These are phyloP conservation scores for Watsonalla binaria DNA, from an alignment of 2,888 invertebrate genomes.

Conservation along the genomic window DNA sequence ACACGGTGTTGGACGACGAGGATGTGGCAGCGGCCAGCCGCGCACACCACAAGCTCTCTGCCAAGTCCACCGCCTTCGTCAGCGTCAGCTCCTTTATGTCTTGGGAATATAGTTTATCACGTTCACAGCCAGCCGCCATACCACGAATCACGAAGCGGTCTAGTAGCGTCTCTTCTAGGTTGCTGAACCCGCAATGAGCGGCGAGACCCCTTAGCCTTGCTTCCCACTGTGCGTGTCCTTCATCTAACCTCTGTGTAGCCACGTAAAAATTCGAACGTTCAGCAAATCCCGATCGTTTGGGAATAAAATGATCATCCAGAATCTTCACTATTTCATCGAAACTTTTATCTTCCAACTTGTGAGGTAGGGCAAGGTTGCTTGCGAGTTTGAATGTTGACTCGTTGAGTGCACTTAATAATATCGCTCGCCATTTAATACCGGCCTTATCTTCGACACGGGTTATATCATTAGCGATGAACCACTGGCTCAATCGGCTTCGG, in stretches of 20 bases:
- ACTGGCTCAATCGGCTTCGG: slow-evolving; percentile 11
- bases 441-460: too few species aligned
- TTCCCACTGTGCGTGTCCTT: slow-evolving; percentile 16
- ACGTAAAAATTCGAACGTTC: slow-evolving; percentile 12
- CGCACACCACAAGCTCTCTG: too few species aligned
- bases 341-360: slow-evolving; percentile 7
- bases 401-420: too few species aligned
- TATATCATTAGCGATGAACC: slow-evolving; percentile 14
- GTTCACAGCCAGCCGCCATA: background rate
- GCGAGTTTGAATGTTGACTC: slow-evolving; percentile 16
- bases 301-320: slow-evolving; percentile 18
- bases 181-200: slow-evolving; percentile 13
- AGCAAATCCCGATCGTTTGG: slow-evolving; percentile 16
- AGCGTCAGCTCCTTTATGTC: too few species aligned
- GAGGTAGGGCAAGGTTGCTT: slow-evolving; percentile 11
- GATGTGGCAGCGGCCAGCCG: too few species aligned
- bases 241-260: slow-evolving; percentile 14
- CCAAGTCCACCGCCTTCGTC: too few species aligned
- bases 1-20: too few species aligned
- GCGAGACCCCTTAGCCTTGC: slow-evolving; percentile 15
- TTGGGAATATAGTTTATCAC: background rate
- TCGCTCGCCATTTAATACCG: too few species aligned
- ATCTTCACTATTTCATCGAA: slow-evolving; percentile 12
- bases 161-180: slow-evolving; percentile 15
- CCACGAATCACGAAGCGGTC: slow-evolving; percentile 10